Evolutionary conservation across 1,140 invertebrate species (phyloP).

Genomic region (Apis cerana): DNA sequence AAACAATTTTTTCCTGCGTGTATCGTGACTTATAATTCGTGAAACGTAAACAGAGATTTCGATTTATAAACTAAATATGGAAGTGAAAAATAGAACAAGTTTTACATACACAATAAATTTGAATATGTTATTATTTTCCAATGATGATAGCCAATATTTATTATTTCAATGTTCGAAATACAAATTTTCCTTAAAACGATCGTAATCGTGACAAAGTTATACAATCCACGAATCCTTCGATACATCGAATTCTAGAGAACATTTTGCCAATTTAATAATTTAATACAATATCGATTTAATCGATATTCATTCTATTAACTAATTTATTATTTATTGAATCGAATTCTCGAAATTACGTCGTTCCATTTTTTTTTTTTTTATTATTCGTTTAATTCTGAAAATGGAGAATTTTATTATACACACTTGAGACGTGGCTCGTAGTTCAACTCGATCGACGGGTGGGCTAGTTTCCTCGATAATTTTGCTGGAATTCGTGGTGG

Average conservation of each 20-base stretch:
- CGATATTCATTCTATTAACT: neutral
- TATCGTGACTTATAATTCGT: neutral
- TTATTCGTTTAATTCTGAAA: neutral
- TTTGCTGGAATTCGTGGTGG: constrained; percentile 68
- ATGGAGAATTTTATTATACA: neutral
- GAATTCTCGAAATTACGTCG: neutral
- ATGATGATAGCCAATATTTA: too few species aligned
- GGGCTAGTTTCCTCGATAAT: constrained; percentile 68
- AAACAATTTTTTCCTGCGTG: neutral
- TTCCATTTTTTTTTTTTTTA: too few species aligned
- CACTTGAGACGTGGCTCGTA: constrained; percentile 70
- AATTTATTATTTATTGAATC: neutral
- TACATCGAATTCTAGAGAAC: too few species aligned
- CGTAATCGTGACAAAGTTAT: neutral
- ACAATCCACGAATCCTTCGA: too few species aligned
- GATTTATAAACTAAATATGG: neutral
- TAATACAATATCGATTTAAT: neutral
- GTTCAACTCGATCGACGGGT: constrained; percentile 59
- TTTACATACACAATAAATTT: too few species aligned
- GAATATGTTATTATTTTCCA: neutral
- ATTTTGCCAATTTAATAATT: neutral
- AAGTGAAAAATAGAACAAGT: too few species aligned
- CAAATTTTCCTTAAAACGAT: too few species aligned
- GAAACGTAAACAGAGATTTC: too few species aligned
- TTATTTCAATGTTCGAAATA: too few species aligned